Conservation (phyloP, 2,888 invertebrate genomes). For the Melanostoma mellinum region DNA sequence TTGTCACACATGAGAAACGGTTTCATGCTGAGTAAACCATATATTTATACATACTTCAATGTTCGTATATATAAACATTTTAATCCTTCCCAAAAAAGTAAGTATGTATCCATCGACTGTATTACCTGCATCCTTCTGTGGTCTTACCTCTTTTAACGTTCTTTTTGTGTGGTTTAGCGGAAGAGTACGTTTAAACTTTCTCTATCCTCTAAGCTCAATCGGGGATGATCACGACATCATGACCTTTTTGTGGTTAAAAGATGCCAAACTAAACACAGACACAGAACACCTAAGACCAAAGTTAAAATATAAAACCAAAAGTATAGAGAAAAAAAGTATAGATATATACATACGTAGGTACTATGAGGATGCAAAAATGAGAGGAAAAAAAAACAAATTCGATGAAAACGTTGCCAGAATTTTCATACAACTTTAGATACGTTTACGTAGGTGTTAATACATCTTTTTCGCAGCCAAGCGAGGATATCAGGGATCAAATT, state of each 20-base stretch:
- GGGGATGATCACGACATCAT: slow-evolving; percentile 45
- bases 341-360: slow-evolving; percentile 12
- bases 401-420: slow-evolving; percentile 47
- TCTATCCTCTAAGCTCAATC: slow-evolving; percentile 50
- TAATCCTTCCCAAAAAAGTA: slow-evolving; percentile 11
- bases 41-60: slow-evolving; percentile 4
- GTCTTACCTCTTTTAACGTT: slow-evolving; percentile 13
- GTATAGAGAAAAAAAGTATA: neutral
- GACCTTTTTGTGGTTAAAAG: slow-evolving; percentile 38
- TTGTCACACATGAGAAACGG: slow-evolving; percentile 35
- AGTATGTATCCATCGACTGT: slow-evolving; percentile 12
- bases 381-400: slow-evolving; percentile 39
- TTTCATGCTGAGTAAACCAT: slow-evolving; percentile 22
- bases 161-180: slow-evolving; percentile 1
- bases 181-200: slow-evolving; percentile 46
- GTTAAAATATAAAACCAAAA: slow-evolving; percentile 10
- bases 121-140: slow-evolving; percentile 35
- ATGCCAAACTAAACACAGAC: slow-evolving; percentile 34
- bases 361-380: neutral
- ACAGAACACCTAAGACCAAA: slow-evolving; percentile 7
- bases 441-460: slow-evolving; percentile 34
- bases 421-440: slow-evolving; percentile 21
- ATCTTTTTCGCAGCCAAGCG: slow-evolving; percentile 33
- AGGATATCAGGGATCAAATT: slow-evolving; percentile 69
- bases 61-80: neutral